These are phyloP conservation scores for Harpalus rubripes DNA, from an alignment of 2,888 invertebrate species.

Conservation along the genomic window DNA sequence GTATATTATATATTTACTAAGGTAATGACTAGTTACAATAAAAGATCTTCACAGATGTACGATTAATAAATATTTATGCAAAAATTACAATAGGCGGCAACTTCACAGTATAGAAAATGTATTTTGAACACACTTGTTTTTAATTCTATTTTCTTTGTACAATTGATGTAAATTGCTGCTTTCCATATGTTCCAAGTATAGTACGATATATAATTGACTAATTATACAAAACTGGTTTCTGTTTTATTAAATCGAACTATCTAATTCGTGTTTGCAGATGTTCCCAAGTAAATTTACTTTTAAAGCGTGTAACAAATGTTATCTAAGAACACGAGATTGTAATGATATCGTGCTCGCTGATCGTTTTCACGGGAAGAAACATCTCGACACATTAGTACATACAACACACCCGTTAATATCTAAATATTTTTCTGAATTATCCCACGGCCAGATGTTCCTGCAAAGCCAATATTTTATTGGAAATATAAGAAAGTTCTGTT, in stretches of 20 bases:
- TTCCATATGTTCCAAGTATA: constrained; percentile 16
- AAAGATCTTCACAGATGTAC: too few relatives aligned
- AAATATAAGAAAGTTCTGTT: constrained; percentile 49
- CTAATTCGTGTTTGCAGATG: constrained; percentile 24
- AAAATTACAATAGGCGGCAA: too few relatives aligned
- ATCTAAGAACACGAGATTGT: constrained; percentile 23
- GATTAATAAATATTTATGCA: too few relatives aligned
- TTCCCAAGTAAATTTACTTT: constrained; percentile 21
- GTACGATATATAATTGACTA: not conserved
- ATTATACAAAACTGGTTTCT: constrained; percentile 15
- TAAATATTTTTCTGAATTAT: constrained; percentile 48
- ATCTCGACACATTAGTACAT: constrained; percentile 20
- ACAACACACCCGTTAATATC: constrained; percentile 37
- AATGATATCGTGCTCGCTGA: constrained; percentile 28
- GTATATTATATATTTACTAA: too few relatives aligned
- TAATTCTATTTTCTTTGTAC: too few relatives aligned
- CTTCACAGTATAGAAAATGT: too few relatives aligned
- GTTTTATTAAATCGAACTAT: constrained; percentile 11
- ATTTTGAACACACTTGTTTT: too few relatives aligned
- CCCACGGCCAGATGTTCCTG: constrained; percentile 32
- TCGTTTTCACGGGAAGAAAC: constrained; percentile 43
- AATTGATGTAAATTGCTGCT: not conserved
- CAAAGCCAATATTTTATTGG: constrained; percentile 37
- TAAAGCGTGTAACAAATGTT: constrained; percentile 30
- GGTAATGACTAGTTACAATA: too few relatives aligned